Percentiles rank a stretch among this genome's conserved stretches.
These are phyloP conservation scores for Carpatolechia fugitivella DNA, from an alignment of 2,888 invertebrate species.

Conservation along the genomic window DNA sequence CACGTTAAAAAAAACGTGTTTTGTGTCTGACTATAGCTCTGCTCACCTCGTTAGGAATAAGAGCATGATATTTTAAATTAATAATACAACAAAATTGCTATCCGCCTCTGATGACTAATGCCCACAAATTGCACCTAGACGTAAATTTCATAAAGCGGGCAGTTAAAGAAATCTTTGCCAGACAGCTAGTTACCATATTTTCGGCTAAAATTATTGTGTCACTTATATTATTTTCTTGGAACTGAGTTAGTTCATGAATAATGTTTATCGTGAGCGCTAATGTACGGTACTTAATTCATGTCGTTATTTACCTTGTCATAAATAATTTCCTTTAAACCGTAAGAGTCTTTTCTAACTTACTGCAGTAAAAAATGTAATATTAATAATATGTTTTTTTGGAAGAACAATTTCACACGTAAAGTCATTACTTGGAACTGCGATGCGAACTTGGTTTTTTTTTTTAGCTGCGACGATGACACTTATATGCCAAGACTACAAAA, in stretches of 20 bases:
- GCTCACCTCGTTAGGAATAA: too few species aligned
- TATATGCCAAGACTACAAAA: too few species aligned
- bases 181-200: not conserved
- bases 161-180: not conserved
- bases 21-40: too few species aligned
- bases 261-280: not conserved
- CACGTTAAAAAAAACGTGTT: too few species aligned
- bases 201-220: not conserved
- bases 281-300: not conserved
- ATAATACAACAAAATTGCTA: too few species aligned
- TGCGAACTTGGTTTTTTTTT: too few species aligned
- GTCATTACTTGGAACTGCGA: too few species aligned
- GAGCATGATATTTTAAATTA: too few species aligned
- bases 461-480: too few species aligned
- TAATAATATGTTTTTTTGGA: not conserved
- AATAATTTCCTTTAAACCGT: constrained; percentile 7
- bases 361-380: not conserved
- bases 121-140: not conserved
- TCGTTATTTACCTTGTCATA: constrained; percentile 12
- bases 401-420: too few species aligned
- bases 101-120: not conserved
- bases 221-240: constrained; percentile 8
- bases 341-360: not conserved
- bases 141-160: not conserved
- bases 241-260: not conserved